These are phyloP conservation scores for Mesitornis unicolor DNA, from an alignment of 2,113 vertebrate genomes.

Conservation along the genomic window DNA sequence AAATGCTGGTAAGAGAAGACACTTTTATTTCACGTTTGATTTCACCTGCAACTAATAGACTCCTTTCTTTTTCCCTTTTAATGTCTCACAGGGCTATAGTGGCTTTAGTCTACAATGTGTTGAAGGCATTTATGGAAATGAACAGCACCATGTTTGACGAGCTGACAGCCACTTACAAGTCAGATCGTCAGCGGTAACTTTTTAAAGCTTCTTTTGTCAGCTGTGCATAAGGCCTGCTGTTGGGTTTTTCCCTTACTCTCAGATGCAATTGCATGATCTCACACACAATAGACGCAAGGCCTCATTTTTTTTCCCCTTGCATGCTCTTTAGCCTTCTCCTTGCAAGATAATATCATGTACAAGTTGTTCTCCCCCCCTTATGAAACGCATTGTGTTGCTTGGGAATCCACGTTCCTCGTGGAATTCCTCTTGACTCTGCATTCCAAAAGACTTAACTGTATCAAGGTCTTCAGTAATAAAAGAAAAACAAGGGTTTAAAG, in stretches of 20 bases:
- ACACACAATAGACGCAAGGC: background rate
- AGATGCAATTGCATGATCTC: slow-evolving; percentile 13
- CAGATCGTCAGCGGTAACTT: slow-evolving; percentile 98
- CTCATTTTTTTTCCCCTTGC: background rate
- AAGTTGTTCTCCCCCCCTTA: background rate
- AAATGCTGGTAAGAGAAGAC: background rate
- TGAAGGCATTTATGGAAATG: slow-evolving; percentile 99
- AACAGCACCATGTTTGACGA: slow-evolving; percentile 99
- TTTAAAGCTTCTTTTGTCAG: slow-evolving; percentile 78
- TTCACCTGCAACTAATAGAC: slow-evolving; percentile 2
- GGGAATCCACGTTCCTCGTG: background rate
- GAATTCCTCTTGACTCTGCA: background rate
- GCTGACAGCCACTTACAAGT: slow-evolving; percentile 99
- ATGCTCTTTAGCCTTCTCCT: background rate
- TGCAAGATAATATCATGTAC: background rate
- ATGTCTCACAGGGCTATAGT: slow-evolving; percentile 88
- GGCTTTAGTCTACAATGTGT: slow-evolving; percentile 97
- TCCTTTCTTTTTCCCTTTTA: background rate
- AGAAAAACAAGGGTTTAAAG: background rate
- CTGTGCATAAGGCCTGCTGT: slow-evolving; percentile 53
- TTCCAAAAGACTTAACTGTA: background rate
- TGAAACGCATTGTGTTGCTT: background rate
- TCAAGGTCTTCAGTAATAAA: background rate
- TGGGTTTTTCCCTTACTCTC: slow-evolving; percentile 25
- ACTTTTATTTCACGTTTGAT: background rate